A percentile compares a stretch with the other conserved stretches of the same genome.
These are phyloP conservation scores for Tarsius wallacei DNA, from an alignment of 2,797 vertebrate species.

Conservation along the genomic window DNA sequence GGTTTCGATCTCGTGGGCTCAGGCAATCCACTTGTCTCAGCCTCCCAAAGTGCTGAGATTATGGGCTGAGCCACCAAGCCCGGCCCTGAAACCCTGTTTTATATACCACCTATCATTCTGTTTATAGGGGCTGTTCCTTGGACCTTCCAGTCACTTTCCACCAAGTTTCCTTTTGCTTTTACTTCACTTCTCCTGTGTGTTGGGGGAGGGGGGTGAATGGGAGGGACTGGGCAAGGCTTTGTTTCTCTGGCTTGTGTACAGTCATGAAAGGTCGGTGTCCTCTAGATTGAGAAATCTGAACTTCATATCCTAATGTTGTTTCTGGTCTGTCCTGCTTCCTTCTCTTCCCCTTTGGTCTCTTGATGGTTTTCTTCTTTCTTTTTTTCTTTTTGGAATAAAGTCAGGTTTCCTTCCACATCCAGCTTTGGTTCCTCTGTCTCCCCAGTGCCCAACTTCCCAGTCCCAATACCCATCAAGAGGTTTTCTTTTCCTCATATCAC, in stretches of 20 bases:
- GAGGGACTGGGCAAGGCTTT: fast-evolving
- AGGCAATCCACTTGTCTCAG: too few species aligned
- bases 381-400: neutral
- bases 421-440: neutral
- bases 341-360: neutral
- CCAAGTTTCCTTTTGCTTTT: neutral
- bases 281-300: neutral
- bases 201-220: too few species aligned
- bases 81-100: too few species aligned
- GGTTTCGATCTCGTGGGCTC: too few species aligned
- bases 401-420: neutral
- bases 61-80: too few species aligned
- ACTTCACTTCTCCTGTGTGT: neutral
- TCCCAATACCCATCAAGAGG: neutral
- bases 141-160: neutral
- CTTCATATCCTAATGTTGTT: neutral
- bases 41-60: too few species aligned
- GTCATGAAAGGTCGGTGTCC: neutral
- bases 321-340: slow-evolving; percentile 27
- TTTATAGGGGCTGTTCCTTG: neutral
- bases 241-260: neutral
- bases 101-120: neutral
- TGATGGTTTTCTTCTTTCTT: neutral
- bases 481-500: neutral
- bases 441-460: neutral